Evolutionary conservation across 2,113 vertebrate genomes (phyloP).

Genomic region (Bombycilla garrulus): DNA sequence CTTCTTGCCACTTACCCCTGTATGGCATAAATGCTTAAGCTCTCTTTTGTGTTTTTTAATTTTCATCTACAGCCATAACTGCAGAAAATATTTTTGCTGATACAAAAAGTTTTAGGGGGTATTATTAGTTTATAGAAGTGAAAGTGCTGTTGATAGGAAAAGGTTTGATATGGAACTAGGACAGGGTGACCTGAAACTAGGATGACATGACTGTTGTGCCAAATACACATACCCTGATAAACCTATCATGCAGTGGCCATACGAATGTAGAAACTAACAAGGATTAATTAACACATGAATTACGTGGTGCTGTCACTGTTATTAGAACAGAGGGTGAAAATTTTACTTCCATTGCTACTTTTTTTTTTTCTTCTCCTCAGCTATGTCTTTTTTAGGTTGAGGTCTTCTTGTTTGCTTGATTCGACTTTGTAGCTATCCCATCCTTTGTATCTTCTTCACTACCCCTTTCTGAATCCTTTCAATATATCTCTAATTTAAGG

Average conservation of each 20-base stretch:
- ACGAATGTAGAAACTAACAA: neutral
- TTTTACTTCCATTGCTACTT: neutral
- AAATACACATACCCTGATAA: neutral
- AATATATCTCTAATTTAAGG: neutral
- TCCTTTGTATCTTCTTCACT: neutral
- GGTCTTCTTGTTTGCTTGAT: neutral
- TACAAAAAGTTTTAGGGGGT: neutral
- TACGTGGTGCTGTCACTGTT: neutral
- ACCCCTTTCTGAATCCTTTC: neutral
- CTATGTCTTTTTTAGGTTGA: neutral
- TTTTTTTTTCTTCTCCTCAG: neutral
- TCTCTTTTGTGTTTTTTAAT: neutral
- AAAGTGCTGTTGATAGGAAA: neutral
- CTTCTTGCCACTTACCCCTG: neutral
- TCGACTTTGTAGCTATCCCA: neutral
- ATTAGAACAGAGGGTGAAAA: neutral
- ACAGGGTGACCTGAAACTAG: neutral
- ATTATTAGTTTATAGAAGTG: neutral
- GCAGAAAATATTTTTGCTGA: neutral
- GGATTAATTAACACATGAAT: neutral
- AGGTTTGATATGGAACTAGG: neutral
- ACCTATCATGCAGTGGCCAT: neutral
- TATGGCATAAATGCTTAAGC: neutral
- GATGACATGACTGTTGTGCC: neutral
- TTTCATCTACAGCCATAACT: neutral